Percentiles rank a stretch among this genome's conserved stretches.
phyloP scores from a whole-genome alignment of 1,140 invertebrate genomes.

The Drosophila littoralis region DNA sequence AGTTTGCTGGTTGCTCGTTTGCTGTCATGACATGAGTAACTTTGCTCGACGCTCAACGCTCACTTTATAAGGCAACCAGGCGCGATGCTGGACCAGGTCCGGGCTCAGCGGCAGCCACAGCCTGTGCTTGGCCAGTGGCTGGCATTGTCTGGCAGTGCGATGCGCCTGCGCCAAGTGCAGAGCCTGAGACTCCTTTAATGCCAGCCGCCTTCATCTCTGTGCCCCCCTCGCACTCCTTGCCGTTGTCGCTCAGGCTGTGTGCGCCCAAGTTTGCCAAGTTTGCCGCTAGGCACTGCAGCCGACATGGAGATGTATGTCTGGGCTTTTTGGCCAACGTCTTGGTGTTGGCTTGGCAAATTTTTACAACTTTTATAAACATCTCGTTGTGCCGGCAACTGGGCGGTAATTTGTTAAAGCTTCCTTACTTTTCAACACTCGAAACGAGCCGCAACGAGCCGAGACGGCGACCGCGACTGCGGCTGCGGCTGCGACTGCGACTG shows the following conservation, averaged over 20 bases:
- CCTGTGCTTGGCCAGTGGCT: constrained; percentile 1
- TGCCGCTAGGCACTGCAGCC: constrained; percentile 59
- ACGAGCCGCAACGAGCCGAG: constrained; percentile 12
- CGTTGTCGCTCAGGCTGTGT: constrained; percentile 16
- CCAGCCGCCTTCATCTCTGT: constrained; percentile 34
- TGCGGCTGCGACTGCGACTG: neutral
- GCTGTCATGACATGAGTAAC: constrained; percentile 82
- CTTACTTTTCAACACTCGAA: constrained; percentile 84
- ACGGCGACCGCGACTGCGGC: neutral
- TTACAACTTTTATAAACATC: constrained; percentile 69
- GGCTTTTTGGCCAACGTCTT: constrained; percentile 28
- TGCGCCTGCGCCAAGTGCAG: constrained; percentile 56
- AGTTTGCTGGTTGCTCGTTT: constrained; percentile 83
- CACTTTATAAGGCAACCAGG: constrained; percentile 67
- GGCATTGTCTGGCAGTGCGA: constrained; percentile 20
- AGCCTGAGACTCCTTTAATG: constrained; percentile 63
- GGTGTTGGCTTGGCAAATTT: constrained; percentile 79
- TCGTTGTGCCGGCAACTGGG: constrained; percentile 65
- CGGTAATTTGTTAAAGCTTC: constrained; percentile 84
- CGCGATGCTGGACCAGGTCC: constrained; percentile 3
- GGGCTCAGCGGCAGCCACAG: neutral
- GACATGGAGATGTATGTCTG: constrained; percentile 47
- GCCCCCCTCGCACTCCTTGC: neutral
- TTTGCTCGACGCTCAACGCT: constrained; percentile 63
- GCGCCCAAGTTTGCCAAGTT: constrained; percentile 65